Percentiles rank a stretch among this genome's conserved stretches.
These are phyloP conservation scores for Macrophya annulata DNA, from an alignment of 2,888 invertebrate species.

Conservation along the genomic window DNA sequence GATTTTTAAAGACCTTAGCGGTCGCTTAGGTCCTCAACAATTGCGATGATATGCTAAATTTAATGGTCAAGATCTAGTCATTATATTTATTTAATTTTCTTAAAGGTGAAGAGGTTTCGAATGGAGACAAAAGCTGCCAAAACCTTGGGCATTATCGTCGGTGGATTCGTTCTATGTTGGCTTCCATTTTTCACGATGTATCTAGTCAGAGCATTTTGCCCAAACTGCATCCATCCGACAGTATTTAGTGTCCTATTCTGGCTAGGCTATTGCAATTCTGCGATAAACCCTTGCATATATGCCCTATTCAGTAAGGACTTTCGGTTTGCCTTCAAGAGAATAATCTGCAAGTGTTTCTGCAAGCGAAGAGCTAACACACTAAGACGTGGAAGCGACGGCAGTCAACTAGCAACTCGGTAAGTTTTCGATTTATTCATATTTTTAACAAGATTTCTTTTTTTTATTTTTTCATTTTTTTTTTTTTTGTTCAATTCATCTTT, in stretches of 20 bases:
- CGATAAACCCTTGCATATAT: constrained; percentile 97
- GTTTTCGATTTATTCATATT: constrained; percentile 11
- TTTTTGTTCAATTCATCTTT: too few relatives aligned
- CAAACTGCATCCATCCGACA: constrained; percentile 90
- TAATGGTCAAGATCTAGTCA: neutral
- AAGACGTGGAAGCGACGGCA: constrained; percentile 78
- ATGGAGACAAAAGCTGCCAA: constrained; percentile 99
- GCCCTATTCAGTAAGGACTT: constrained; percentile 97
- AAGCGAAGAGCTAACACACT: constrained; percentile 79
- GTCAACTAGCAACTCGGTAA: constrained; percentile 75
- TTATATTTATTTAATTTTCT: neutral
- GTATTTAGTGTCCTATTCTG: constrained; percentile 97
- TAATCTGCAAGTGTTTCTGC: constrained; percentile 93
- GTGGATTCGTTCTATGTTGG: constrained; percentile 98
- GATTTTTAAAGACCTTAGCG: neutral
- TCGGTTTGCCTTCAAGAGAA: constrained; percentile 95
- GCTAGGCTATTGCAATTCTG: constrained; percentile 98
- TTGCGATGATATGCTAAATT: neutral
- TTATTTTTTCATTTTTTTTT: too few relatives aligned
- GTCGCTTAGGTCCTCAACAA: neutral
- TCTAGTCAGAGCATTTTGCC: constrained; percentile 93
- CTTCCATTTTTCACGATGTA: constrained; percentile 98
- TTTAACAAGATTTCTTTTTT: neutral
- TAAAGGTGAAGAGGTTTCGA: constrained; percentile 90
- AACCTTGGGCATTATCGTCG: constrained; percentile 97